These are phyloP conservation scores for Clarias pachynema DNA, from an alignment of 2,797 vertebrate species.

Conservation along the genomic window DNA sequence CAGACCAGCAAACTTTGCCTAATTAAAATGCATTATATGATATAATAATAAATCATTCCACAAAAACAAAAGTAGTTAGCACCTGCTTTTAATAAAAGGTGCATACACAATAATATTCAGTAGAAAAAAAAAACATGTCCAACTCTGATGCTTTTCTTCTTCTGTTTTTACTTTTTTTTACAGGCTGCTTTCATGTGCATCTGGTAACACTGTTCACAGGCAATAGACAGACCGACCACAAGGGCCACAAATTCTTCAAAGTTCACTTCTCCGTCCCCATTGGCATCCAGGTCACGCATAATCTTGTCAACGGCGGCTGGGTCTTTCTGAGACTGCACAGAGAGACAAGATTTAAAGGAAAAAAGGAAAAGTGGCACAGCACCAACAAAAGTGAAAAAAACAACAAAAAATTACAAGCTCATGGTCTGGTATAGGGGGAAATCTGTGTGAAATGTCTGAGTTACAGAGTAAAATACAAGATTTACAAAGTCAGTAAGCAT, in stretches of 20 bases:
- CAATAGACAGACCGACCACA: slow-evolving; percentile 68
- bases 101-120: slow-evolving; percentile 25
- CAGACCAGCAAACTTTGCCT: not conserved
- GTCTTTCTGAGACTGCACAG: slow-evolving; percentile 68
- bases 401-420: not conserved
- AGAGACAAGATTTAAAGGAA: not conserved
- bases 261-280: slow-evolving; percentile 75
- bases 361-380: not conserved
- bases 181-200: not conserved
- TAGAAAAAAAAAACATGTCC: not conserved
- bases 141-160: not conserved
- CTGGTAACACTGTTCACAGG: slow-evolving; percentile 68
- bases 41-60: not conserved
- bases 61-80: not conserved
- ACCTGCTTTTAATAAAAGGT: slow-evolving; percentile 31
- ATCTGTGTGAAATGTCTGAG: not conserved
- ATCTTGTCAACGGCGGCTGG: slow-evolving; percentile 64
- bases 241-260: slow-evolving; percentile 84
- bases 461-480: not conserved
- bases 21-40: not conserved
- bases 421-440: not conserved
- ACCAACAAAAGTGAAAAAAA: not conserved
- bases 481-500: not conserved
- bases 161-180: slow-evolving; percentile 48
- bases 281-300: slow-evolving; percentile 83